A percentile compares a stretch with the other conserved stretches of the same genome.
Conservation (phyloP, 2,888 invertebrate species). For the Theretra japonica region DNA sequence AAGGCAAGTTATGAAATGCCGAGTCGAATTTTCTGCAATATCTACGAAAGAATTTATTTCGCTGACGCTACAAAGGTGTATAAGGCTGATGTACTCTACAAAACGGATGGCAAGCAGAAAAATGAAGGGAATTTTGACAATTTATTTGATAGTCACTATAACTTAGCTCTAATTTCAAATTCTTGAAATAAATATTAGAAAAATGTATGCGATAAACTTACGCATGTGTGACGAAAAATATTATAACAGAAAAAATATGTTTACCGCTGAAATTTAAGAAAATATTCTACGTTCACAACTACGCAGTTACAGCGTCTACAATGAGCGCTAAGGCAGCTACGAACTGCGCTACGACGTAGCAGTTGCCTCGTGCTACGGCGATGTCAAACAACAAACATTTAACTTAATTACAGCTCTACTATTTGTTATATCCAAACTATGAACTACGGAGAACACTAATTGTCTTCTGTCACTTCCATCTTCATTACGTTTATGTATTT, state of each 20-base stretch:
- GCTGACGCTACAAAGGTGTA: no score
- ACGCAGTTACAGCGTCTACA: neutral
- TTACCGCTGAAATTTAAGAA: neutral
- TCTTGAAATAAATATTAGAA: no score
- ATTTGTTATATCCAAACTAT: neutral
- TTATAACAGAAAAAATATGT: neutral
- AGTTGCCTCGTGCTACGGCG: slow-evolving; percentile 3
- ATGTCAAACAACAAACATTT: neutral
- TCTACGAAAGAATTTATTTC: no score
- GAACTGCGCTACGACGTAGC: slow-evolving; percentile 18
- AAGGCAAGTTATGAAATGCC: no score
- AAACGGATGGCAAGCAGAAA: no score
- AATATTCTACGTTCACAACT: neutral
- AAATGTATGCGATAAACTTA: no score
- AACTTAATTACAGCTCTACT: slow-evolving; percentile 3
- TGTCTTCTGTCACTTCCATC: neutral
- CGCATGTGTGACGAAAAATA: no score
- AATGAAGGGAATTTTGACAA: no score
- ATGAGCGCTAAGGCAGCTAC: neutral
- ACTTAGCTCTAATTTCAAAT: no score
- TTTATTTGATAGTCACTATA: no score
- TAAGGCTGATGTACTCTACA: no score
- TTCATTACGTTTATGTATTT: neutral
- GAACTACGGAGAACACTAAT: neutral
- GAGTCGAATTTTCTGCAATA: no score